phyloP scores from a whole-genome alignment of 2,888 invertebrate genomes.

The Pyralis farinalis region DNA sequence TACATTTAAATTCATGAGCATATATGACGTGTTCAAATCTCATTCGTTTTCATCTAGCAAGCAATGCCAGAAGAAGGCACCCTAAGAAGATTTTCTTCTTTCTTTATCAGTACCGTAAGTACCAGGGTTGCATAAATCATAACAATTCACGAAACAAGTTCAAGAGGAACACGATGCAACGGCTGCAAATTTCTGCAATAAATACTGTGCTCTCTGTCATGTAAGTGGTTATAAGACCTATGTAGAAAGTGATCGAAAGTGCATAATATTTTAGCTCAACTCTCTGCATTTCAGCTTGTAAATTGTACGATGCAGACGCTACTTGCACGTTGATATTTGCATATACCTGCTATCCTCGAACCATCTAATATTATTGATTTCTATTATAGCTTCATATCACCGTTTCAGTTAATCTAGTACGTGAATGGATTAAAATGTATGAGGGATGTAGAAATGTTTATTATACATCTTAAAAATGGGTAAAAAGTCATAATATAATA shows the following conservation, averaged over 20 bases:
- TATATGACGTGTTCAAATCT: too few relatives aligned
- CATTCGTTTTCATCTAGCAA: too few relatives aligned
- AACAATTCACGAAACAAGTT: not conserved
- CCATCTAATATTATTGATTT: not conserved
- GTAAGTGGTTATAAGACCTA: not conserved
- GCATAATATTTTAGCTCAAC: not conserved
- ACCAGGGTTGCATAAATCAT: not conserved
- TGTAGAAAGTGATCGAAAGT: not conserved
- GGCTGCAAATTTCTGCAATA: not conserved
- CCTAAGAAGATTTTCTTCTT: not conserved
- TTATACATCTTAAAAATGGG: too few relatives aligned
- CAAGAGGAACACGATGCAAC: not conserved
- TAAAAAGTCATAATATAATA: too few relatives aligned
- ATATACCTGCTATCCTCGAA: not conserved
- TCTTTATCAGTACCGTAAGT: not conserved
- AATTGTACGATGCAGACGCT: not conserved
- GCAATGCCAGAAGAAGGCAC: too few relatives aligned
- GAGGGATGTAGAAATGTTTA: too few relatives aligned
- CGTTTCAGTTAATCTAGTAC: too few relatives aligned
- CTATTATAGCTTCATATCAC: too few relatives aligned
- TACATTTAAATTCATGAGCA: too few relatives aligned
- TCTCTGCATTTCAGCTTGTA: not conserved
- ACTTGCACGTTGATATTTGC: not conserved
- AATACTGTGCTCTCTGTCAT: not conserved
- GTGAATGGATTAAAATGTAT: too few relatives aligned